A percentile compares a stretch with the other conserved stretches of the same genome.
These are phyloP conservation scores for Emydura subglobosa DNA, from an alignment of 2,113 vertebrate genomes.

Conservation along the genomic window DNA sequence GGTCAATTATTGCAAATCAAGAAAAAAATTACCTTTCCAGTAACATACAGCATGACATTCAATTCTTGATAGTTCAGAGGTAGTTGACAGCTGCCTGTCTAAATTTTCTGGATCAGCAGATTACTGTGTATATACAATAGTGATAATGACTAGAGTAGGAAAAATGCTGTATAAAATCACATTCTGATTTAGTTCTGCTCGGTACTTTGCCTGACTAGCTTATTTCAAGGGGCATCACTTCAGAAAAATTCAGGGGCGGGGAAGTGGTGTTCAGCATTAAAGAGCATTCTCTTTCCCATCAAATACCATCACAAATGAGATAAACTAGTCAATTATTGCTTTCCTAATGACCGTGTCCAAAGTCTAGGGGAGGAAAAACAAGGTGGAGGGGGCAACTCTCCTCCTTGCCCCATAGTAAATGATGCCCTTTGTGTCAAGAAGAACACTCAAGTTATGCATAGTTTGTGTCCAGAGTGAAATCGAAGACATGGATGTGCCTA, in stretches of 20 bases:
- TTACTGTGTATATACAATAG: neutral
- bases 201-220: neutral
- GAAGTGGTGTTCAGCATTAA: neutral
- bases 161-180: neutral
- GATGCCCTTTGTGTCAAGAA: neutral
- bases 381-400: neutral
- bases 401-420: neutral
- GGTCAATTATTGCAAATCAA: neutral
- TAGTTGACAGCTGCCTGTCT: neutral
- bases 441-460: neutral
- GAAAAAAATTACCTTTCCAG: neutral
- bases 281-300: neutral
- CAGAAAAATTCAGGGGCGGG: neutral
- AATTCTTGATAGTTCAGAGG: neutral
- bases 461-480: accelerated
- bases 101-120: neutral
- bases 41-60: neutral
- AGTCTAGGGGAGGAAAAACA: neutral
- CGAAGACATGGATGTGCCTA: neutral
- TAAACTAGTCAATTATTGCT: neutral
- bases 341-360: neutral
- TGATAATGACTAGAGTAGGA: neutral
- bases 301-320: neutral
- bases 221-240: neutral
- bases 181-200: neutral